phyloP scores from a whole-genome alignment of 2,888 invertebrate species.

The Brachypterus glaber region DNA sequence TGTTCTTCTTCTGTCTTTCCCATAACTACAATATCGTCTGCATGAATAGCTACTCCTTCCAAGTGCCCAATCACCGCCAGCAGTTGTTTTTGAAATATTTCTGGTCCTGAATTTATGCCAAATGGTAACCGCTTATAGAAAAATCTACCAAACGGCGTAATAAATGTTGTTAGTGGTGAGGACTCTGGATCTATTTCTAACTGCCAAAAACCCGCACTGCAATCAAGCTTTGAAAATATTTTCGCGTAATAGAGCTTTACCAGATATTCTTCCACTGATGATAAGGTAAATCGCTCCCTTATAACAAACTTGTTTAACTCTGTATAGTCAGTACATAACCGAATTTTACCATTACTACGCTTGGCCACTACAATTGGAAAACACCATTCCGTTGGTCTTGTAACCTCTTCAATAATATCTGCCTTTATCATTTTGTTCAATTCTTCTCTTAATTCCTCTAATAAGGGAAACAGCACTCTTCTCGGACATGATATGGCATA shows the following conservation, averaged over 20 bases:
- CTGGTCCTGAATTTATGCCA: slow-evolving; percentile 10
- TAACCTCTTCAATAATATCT: slow-evolving; percentile 26
- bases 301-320: slow-evolving; percentile 22
- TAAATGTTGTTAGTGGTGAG: slow-evolving; percentile 6
- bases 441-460: slow-evolving; percentile 27
- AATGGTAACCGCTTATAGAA: slow-evolving; percentile 7
- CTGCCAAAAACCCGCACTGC: slow-evolving; percentile 23
- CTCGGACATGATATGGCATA: slow-evolving; percentile 25
- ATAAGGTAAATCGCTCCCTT: slow-evolving; percentile 17
- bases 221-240: slow-evolving; percentile 21
- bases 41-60: no score
- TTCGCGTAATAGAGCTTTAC: slow-evolving; percentile 17
- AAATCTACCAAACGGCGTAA: slow-evolving; percentile 11
- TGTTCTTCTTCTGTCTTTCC: no score
- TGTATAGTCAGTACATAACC: slow-evolving; percentile 27
- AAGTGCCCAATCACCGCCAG: no score
- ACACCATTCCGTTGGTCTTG: no score
- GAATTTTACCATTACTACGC: slow-evolving; percentile 20
- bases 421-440: slow-evolving; percentile 23
- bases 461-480: slow-evolving; percentile 28
- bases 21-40: slow-evolving; percentile 20
- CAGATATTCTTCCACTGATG: slow-evolving; percentile 20
- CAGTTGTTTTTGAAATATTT: slow-evolving; percentile 9
- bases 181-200: slow-evolving; percentile 9
- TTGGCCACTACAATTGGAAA: slow-evolving; percentile 30